These are phyloP conservation scores for Drosophila kuntzei DNA, from an alignment of 2,888 invertebrate genomes.

Conservation along the genomic window DNA sequence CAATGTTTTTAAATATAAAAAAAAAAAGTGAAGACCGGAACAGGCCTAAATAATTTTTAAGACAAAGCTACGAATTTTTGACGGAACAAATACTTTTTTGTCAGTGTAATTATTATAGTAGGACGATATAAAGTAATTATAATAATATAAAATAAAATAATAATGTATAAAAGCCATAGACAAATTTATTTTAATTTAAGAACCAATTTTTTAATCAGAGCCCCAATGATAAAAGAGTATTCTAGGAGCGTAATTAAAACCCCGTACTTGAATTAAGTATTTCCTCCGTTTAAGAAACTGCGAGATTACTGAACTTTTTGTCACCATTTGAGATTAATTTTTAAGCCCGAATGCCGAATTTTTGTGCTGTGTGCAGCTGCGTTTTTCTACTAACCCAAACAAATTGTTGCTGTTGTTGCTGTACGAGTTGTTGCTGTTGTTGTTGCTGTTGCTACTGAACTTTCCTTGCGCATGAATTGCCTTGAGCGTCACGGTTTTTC, in stretches of 20 bases:
- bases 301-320: background rate
- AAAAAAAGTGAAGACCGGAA: no score
- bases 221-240: background rate
- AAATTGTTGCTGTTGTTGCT: slow-evolving; percentile 11
- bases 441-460: slow-evolving; percentile 16
- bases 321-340: background rate
- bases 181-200: no score
- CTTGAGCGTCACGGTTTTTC: slow-evolving; percentile 42
- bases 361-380: slow-evolving; percentile 9
- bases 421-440: slow-evolving; percentile 2
- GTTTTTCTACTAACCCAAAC: slow-evolving; percentile 63
- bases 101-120: no score
- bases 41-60: no score
- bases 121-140: no score
- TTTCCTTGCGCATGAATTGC: slow-evolving; percentile 49
- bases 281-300: background rate
- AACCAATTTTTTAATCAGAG: no score
- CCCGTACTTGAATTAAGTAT: background rate
- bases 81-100: no score
- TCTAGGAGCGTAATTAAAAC: background rate
- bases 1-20: no score
- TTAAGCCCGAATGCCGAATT: background rate
- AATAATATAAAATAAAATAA: no score
- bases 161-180: no score
- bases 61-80: no score